Evolutionary conservation across 2,888 invertebrate genomes (phyloP).

Genomic region (Xestia xanthographa): DNA sequence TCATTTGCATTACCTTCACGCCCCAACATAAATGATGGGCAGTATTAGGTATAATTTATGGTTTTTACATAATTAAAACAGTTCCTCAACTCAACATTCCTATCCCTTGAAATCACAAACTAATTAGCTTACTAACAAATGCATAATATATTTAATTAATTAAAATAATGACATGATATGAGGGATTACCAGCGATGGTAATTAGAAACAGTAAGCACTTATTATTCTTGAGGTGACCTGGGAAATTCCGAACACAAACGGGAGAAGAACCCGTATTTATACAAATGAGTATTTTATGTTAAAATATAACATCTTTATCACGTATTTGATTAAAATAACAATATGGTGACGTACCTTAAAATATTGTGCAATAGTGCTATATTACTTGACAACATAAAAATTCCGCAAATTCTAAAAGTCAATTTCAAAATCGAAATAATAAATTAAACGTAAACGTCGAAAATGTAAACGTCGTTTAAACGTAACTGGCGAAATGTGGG

Average conservation of each 20-base stretch:
- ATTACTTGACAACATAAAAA: no score
- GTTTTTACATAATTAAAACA: neutral
- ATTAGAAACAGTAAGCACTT: slow-evolving; percentile 41
- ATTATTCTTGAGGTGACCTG: slow-evolving; percentile 24
- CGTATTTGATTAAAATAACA: slow-evolving; percentile 42
- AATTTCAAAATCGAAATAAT: no score
- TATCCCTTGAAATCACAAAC: slow-evolving; percentile 42
- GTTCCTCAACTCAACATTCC: slow-evolving; percentile 21
- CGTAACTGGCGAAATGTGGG: no score
- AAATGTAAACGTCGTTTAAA: no score
- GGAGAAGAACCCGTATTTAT: slow-evolving; percentile 39
- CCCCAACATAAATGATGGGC: neutral
- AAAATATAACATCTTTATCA: slow-evolving; percentile 13
- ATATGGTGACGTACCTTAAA: slow-evolving; percentile 6
- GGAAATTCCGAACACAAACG: slow-evolving; percentile 19
- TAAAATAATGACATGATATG: slow-evolving; percentile 31
- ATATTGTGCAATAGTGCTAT: neutral
- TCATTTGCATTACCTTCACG: neutral
- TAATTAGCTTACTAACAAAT: slow-evolving; percentile 18
- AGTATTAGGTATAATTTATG: neutral
- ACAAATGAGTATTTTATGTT: slow-evolving; percentile 12
- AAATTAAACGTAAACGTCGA: no score
- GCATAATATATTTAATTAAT: slow-evolving; percentile 40
- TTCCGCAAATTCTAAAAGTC: no score
- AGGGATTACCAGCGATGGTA: slow-evolving; percentile 38